Evolutionary conservation across 30 jellyfish, hydroid and myxozoan species (phyloP).

Genomic region (Mastigias papua): DNA sequence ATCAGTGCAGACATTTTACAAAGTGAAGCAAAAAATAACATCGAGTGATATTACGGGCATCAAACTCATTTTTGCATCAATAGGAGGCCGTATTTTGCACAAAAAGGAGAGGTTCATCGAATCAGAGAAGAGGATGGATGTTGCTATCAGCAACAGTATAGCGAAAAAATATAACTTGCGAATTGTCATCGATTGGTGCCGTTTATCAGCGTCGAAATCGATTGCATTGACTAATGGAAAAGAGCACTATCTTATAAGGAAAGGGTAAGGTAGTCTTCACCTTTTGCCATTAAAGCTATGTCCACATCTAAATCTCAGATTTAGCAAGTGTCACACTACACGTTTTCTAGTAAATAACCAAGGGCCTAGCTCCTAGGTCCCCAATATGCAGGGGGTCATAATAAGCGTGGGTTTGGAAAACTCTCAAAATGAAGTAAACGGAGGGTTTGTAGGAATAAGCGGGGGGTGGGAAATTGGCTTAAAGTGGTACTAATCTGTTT

Average conservation of each 20-base stretch:
- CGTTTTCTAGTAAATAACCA: no score
- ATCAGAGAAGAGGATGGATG: conserved; percentile 27
- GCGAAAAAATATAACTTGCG: conserved; percentile 23
- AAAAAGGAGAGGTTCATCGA: background rate
- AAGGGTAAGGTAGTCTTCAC: conserved; percentile 9
- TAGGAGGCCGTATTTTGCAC: conserved; percentile 21
- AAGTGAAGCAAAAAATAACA: conserved; percentile 8
- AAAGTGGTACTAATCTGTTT: no score
- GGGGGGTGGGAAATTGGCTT: no score
- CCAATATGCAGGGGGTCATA: no score
- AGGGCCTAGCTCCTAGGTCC: no score
- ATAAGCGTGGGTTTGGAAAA: no score
- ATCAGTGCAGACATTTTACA: conserved; percentile 11
- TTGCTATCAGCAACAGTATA: conserved; percentile 17
- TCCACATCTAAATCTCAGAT: no score
- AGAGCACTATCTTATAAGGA: conserved; percentile 7
- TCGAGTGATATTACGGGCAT: conserved; percentile 13
- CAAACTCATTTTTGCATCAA: conserved; percentile 7
- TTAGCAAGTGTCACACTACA: no score
- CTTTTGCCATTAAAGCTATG: background rate
- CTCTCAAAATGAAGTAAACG: no score
- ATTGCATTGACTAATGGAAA: conserved; percentile 2
- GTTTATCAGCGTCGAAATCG: background rate
- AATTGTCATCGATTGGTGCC: conserved; percentile 17
- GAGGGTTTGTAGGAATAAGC: no score